phyloP scores from a whole-genome alignment of 2,888 invertebrate species.

The Habroteleia sp. region DNA sequence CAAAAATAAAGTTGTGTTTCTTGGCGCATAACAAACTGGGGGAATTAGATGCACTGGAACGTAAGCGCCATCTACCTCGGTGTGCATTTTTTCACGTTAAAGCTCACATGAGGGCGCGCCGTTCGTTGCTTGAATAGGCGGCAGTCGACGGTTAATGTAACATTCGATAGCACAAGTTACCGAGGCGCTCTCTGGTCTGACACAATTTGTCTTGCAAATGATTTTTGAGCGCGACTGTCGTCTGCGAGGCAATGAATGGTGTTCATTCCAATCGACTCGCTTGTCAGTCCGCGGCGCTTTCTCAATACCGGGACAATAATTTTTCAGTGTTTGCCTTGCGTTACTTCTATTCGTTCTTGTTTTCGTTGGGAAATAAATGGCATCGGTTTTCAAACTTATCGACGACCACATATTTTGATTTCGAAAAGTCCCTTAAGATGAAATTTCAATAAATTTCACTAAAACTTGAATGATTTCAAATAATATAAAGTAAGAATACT shows the following conservation, averaged over 20 bases:
- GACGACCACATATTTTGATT: no score
- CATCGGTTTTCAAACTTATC: conserved; percentile 1
- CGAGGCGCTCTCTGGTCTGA: conserved; percentile 30
- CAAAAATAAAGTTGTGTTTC: no score
- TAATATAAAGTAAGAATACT: no score
- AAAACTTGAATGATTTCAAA: no score
- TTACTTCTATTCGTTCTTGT: not conserved
- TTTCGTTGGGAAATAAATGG: conserved; percentile 11
- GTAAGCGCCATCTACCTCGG: conserved; percentile 5
- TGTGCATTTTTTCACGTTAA: no score
- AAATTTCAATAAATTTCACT: no score
- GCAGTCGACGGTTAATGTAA: conserved; percentile 47
- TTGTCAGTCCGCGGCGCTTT: conserved; percentile 44
- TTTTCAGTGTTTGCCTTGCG: conserved; percentile 45
- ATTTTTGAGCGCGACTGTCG: conserved; percentile 50
- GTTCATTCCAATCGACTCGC: conserved; percentile 34
- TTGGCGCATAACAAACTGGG: no score
- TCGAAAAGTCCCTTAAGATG: no score
- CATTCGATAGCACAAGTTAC: conserved; percentile 53
- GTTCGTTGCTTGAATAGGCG: conserved; percentile 29
- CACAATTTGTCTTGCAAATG: conserved; percentile 59
- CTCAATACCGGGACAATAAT: conserved; percentile 52
- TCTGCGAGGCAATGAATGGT: conserved; percentile 33
- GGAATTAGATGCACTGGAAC: not conserved
- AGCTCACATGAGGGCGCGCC: conserved; percentile 4